Evolutionary conservation across 2,888 invertebrate genomes (phyloP).

Genomic region (Sympetrum striolatum): DNA sequence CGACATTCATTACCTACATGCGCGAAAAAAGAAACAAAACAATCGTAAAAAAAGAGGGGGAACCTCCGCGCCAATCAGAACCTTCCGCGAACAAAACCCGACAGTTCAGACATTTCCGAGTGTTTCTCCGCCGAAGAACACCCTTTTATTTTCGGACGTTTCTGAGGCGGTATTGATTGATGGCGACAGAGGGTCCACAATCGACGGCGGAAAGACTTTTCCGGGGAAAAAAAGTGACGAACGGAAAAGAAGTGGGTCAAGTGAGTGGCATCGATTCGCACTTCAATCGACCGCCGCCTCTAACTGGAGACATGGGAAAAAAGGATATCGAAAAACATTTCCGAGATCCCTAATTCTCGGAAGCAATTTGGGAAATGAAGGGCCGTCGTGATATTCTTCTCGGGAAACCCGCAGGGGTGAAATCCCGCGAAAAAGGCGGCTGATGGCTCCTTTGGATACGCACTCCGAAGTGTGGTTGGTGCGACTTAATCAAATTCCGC

Average conservation of each 20-base stretch:
- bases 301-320: background rate
- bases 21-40: too few species aligned
- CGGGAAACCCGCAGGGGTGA: background rate
- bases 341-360: too few species aligned
- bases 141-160: background rate
- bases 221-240: background rate
- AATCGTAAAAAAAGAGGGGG: too few species aligned
- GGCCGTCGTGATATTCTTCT: background rate
- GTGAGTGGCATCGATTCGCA: slow-evolving; percentile 7
- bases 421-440: background rate
- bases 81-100: too few species aligned
- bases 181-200: slow-evolving; percentile 14
- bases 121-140: background rate
- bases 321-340: too few species aligned
- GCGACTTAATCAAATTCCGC: background rate
- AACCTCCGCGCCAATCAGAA: too few species aligned
- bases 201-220: background rate
- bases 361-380: too few species aligned
- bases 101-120: too few species aligned
- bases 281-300: background rate
- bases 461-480: background rate
- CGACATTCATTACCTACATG: too few species aligned
- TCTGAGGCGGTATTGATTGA: slow-evolving; percentile 27
- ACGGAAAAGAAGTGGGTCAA: slow-evolving; percentile 11
- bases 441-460: background rate